phyloP scores from a whole-genome alignment of 1,140 invertebrate species.

The Sitobion miscanthi region DNA sequence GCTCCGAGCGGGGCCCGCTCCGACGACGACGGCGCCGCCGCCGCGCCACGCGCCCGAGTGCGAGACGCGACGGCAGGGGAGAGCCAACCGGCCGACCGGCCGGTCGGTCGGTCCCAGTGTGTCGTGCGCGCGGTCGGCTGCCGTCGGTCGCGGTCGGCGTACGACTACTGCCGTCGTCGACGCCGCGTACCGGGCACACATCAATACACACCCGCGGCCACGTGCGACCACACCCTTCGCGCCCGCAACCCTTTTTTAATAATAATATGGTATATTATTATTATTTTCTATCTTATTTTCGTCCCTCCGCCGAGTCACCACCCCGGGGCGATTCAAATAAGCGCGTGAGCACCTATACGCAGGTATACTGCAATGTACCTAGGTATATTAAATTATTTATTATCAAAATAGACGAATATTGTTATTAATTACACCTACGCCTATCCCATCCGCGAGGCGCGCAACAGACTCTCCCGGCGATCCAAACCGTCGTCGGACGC shows the following conservation, averaged over 20 bases:
- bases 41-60: background rate
- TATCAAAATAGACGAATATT: no score
- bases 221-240: constrained; percentile 54
- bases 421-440: no score
- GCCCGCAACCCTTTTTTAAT: constrained; percentile 44
- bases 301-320: background rate
- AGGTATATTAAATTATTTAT: no score
- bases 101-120: background rate
- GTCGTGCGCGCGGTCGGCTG: background rate
- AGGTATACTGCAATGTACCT: background rate
- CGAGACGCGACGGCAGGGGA: background rate
- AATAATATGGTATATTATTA: background rate
- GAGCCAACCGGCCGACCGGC: background rate
- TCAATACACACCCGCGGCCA: constrained; percentile 53
- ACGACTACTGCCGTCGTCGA: background rate
- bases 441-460: constrained; percentile 29
- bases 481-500: background rate
- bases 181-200: constrained; percentile 21
- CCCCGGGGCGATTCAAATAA: background rate
- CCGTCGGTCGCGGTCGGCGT: background rate
- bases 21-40: background rate
- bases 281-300: background rate
- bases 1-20: background rate
- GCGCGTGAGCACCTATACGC: background rate
- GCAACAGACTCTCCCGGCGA: constrained; percentile 14